Evolutionary conservation across 2,113 vertebrate species (phyloP).

Genomic region (Prunella fulvescens): DNA sequence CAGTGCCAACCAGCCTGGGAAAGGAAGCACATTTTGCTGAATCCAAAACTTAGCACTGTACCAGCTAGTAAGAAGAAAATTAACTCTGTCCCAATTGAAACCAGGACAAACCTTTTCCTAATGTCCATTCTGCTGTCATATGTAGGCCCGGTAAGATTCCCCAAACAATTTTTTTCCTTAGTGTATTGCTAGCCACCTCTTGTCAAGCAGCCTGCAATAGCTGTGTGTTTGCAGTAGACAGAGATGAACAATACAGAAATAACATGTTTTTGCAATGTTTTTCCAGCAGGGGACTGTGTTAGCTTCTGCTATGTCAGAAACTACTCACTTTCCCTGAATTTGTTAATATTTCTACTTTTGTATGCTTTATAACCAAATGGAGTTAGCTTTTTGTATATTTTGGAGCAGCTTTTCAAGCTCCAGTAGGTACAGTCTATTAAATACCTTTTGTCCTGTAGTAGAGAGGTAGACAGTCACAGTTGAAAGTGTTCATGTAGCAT

Average conservation of each 20-base stretch:
- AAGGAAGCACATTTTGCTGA: neutral
- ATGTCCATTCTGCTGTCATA: neutral
- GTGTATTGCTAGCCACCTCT: neutral
- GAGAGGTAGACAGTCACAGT: neutral
- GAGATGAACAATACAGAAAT: neutral
- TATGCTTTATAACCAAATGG: neutral
- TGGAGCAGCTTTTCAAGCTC: neutral
- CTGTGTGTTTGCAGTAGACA: neutral
- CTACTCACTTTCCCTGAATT: neutral
- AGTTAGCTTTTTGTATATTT: neutral
- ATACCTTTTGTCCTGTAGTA: neutral
- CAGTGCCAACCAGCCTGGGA: neutral
- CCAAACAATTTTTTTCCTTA: neutral
- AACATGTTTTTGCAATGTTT: neutral
- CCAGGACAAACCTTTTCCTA: neutral
- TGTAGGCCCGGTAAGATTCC: neutral
- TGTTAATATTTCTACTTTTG: neutral
- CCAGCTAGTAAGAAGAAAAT: neutral
- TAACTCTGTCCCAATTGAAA: neutral
- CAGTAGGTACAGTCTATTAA: neutral
- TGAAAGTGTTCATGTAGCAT: neutral
- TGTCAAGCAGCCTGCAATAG: neutral
- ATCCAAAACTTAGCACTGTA: neutral
- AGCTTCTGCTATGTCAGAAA: constrained; percentile 9
- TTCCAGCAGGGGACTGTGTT: constrained; percentile 54